phyloP scores from a whole-genome alignment of 2,113 vertebrate genomes.

The Alligator sinensis region DNA sequence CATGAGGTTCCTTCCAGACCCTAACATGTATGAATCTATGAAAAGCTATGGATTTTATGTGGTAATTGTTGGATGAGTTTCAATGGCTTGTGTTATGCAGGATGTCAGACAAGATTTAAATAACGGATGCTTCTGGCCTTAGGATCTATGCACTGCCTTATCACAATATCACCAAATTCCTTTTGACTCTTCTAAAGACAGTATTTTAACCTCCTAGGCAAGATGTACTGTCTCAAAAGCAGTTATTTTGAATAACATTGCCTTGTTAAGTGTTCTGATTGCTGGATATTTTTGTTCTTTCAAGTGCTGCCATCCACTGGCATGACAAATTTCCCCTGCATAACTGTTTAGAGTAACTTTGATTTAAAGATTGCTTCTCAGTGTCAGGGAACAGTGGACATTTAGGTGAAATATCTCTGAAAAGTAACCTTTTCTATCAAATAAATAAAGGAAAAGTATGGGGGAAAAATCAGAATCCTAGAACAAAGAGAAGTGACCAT shows the following conservation, averaged over 20 bases:
- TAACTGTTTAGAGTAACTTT: neutral
- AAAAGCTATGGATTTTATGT: neutral
- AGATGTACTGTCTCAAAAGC: neutral
- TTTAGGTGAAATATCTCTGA: neutral
- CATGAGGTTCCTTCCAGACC: no score
- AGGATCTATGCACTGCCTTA: neutral
- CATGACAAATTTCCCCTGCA: neutral
- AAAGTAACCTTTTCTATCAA: neutral
- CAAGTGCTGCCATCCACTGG: no score
- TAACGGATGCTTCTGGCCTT: neutral
- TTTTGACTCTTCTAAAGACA: neutral
- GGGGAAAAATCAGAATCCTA: neutral
- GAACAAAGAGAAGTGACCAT: neutral
- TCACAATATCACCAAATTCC: neutral
- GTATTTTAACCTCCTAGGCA: neutral
- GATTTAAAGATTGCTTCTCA: neutral
- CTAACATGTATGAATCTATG: no score
- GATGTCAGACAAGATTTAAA: neutral
- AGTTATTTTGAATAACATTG: neutral
- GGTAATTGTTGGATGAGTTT: neutral
- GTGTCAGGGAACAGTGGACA: neutral
- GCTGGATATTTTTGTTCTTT: neutral
- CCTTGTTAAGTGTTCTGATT: neutral
- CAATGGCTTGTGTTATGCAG: neutral
- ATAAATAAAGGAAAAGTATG: neutral